phyloP scores from a whole-genome alignment of 2,797 vertebrate genomes.

The Eleutherodactylus coqui region DNA sequence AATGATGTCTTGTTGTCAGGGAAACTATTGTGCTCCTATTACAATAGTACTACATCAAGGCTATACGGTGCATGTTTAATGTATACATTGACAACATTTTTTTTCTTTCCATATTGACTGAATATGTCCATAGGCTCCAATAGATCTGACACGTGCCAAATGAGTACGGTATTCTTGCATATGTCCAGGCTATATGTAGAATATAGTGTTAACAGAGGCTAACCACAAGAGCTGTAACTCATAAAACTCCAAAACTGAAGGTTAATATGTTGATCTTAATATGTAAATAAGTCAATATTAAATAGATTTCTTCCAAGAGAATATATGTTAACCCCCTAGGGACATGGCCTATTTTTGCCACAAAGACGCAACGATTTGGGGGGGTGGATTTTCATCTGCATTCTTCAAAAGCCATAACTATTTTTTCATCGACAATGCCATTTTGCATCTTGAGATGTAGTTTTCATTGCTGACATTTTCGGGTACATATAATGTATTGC shows the following conservation, averaged over 20 bases:
- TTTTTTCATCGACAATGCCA: too few species aligned
- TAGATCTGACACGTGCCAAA: background rate
- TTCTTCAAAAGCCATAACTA: too few species aligned
- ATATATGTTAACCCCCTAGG: too few species aligned
- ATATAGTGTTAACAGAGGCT: background rate
- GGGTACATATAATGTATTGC: too few species aligned
- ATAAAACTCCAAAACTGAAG: background rate
- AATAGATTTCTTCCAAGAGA: too few species aligned
- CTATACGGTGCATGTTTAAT: background rate
- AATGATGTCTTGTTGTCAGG: background rate
- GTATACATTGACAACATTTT: background rate
- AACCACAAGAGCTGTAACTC: background rate
- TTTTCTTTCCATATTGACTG: too few species aligned
- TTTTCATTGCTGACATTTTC: too few species aligned
- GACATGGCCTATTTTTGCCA: too few species aligned
- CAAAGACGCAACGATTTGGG: too few species aligned
- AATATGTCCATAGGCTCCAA: background rate
- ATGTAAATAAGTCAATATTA: too few species aligned
- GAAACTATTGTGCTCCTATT: background rate
- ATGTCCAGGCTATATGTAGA: background rate
- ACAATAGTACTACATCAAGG: background rate
- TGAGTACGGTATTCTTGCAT: background rate
- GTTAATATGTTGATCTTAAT: background rate
- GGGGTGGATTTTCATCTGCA: too few species aligned
- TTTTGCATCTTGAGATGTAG: too few species aligned